Evolutionary conservation across 2,888 invertebrate species (phyloP).

Genomic region (Hyposoter dolosus): DNA sequence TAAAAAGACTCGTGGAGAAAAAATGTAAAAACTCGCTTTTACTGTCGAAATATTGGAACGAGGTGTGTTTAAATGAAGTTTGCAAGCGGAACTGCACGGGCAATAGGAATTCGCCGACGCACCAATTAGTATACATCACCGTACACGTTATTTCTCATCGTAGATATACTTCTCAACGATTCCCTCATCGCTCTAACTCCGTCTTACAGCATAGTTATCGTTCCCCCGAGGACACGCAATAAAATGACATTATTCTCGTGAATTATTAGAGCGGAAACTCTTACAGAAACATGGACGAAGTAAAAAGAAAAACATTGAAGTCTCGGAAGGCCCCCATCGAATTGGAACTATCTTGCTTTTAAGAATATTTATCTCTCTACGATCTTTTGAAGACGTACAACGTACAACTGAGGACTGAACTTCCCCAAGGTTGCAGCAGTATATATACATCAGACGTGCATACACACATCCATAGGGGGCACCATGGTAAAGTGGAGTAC

Average conservation of each 20-base stretch:
- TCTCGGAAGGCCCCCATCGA: constrained; percentile 1
- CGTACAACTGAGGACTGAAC: not conserved
- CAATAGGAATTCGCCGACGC: not conserved
- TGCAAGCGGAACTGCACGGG: not conserved
- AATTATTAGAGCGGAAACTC: constrained; percentile 9
- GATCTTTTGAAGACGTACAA: not conserved
- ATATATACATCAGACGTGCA: not conserved
- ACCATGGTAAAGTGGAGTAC: not conserved
- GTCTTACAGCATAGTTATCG: not conserved
- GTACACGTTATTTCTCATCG: not conserved
- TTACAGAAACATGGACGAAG: not conserved
- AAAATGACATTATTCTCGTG: not conserved
- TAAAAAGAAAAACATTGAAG: not conserved
- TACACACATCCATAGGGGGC: not conserved
- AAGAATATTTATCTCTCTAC: constrained; percentile 48
- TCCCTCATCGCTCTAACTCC: not conserved
- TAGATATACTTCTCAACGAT: not conserved
- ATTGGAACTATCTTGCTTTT: constrained; percentile 21
- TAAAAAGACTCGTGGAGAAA: no score
- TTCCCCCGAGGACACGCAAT: constrained; percentile 1
- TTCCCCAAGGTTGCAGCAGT: not conserved
- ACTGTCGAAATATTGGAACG: no score
- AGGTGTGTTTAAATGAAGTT: no score
- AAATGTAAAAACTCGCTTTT: no score
- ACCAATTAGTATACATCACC: not conserved